phyloP scores from a whole-genome alignment of 2,113 vertebrate species.

The Clupea harengus region DNA sequence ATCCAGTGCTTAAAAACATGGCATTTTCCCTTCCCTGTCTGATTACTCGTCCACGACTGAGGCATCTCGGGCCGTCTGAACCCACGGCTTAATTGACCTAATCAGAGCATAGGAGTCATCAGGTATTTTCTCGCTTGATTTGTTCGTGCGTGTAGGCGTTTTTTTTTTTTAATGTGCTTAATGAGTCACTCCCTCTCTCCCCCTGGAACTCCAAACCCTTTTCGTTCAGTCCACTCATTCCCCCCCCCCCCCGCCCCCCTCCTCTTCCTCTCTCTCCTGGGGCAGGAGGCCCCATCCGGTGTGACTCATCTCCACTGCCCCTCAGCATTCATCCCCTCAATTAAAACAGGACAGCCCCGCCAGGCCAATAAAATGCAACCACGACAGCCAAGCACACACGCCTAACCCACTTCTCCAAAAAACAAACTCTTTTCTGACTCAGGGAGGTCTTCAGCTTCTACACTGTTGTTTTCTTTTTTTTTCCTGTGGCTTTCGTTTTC shows the following conservation, averaged over 20 bases:
- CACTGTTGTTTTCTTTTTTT: background rate
- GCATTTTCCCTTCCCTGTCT: no score
- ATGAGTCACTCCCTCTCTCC: conserved; percentile 33
- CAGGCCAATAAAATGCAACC: conserved; percentile 28
- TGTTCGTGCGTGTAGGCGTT: conserved; percentile 16
- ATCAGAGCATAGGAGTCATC: conserved; percentile 31
- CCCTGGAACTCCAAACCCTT: background rate
- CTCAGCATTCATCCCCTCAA: conserved; percentile 28
- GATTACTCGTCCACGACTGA: background rate
- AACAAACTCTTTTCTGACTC: background rate
- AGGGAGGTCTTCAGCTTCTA: no score
- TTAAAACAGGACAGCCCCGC: conserved; percentile 29
- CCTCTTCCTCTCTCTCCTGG: conserved; percentile 31
- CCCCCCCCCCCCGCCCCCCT: no score
- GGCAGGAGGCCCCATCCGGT: conserved; percentile 26
- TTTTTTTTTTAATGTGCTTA: conserved; percentile 25
- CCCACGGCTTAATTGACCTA: conserved; percentile 39
- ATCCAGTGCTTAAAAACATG: conserved; percentile 38
- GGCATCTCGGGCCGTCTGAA: background rate
- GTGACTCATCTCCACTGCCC: conserved; percentile 44
- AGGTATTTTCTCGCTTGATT: conserved; percentile 35
- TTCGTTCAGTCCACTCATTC: background rate
- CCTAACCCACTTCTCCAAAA: conserved; percentile 27
- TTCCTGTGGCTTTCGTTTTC: background rate
- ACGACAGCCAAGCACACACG: conserved; percentile 34